Base-by-base conservation (phyloP, 2,888 invertebrate genomes). In the Prostheceraeus crozeri region DNA sequence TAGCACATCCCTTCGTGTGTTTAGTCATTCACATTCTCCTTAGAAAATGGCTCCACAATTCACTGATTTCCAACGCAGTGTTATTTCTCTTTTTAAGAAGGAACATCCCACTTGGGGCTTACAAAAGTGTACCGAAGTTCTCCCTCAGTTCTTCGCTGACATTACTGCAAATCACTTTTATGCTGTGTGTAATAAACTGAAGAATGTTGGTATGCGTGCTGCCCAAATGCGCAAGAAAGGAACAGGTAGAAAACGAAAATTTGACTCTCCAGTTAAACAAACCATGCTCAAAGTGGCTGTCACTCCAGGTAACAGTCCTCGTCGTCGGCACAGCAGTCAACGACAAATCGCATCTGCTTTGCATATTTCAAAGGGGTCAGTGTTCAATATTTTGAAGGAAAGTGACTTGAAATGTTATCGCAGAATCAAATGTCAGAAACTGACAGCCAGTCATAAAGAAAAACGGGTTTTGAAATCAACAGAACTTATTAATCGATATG, bases 251-350 rank as follows among this genome's bases (percentile, higher is more conserved):
- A 54, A 48, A 54, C 23, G 33, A 35, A 51, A 23, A 11, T 19
- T 54, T 54, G 31, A 35, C 28, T 54, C 54, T 27, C 54, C 45
- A 54, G 54, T 54, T 21, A 54, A 54, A 54, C 54, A 54, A 54
- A 16, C 23, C 23, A 33, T 54, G 54, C 40, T 27, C 23, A 11
- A 11, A 11, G 19, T 54, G 28, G 54, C 54, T n/a, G 35, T 54
- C 28, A 54, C 35, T 54, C 54, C 54, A 54, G 31, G 19, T 21
- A 54, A 54, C 54, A 54, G 14, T 54, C 54, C 54, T 54, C 48
- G 40, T 28, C 31, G 16, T 54, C 8, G 54, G 8, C 48, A 54
- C 35, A 54, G 16, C 54, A 54, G 54, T 28, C 54, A 54, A 54
- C 14, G 54, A 54, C 27, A 54, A 54, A 54, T 54, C 28, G 54